These are phyloP conservation scores for Allophyes oxyacanthae DNA, from an alignment of 2,888 invertebrate genomes.

Conservation along the genomic window DNA sequence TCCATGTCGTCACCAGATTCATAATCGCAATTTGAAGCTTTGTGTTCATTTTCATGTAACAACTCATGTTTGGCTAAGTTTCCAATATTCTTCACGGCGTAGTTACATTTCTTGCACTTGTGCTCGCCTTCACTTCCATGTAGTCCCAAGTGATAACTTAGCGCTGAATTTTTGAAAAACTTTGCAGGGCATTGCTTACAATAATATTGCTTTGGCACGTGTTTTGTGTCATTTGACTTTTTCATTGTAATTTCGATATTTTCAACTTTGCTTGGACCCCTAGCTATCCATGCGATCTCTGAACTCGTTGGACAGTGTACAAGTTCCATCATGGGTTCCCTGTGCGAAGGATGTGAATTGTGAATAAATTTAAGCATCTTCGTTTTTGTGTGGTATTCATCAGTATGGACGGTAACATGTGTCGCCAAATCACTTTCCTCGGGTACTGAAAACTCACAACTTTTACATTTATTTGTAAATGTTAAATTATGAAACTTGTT, in stretches of 20 bases:
- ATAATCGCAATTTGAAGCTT: constrained; percentile 75
- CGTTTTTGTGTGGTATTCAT: constrained; percentile 94
- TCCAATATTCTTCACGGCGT: constrained; percentile 91
- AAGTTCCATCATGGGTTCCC: constrained; percentile 90
- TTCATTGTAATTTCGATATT: constrained; percentile 63
- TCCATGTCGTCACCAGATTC: constrained; percentile 86
- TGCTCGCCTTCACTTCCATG: constrained; percentile 91
- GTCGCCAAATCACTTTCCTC: constrained; percentile 91
- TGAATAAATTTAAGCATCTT: constrained; percentile 91
- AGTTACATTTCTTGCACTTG: constrained; percentile 92
- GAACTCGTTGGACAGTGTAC: constrained; percentile 70
- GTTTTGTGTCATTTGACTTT: constrained; percentile 70
- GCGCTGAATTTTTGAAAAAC: constrained; percentile 92
- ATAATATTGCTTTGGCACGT: constrained; percentile 79
- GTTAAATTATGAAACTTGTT: constrained; percentile 91
- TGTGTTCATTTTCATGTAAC: constrained; percentile 83
- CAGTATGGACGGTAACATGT: constrained; percentile 93
- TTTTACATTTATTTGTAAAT: constrained; percentile 91
- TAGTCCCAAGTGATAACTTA: constrained; percentile 92
- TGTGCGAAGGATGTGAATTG: constrained; percentile 90
- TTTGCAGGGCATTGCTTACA: constrained; percentile 92
- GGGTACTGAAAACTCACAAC: constrained; percentile 93
- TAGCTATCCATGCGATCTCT: constrained; percentile 84
- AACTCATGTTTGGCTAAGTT: constrained; percentile 91
- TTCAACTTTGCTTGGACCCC: constrained; percentile 68